These are phyloP conservation scores for Eolophus roseicapilla DNA, from an alignment of 2,113 vertebrate genomes.

Conservation along the genomic window DNA sequence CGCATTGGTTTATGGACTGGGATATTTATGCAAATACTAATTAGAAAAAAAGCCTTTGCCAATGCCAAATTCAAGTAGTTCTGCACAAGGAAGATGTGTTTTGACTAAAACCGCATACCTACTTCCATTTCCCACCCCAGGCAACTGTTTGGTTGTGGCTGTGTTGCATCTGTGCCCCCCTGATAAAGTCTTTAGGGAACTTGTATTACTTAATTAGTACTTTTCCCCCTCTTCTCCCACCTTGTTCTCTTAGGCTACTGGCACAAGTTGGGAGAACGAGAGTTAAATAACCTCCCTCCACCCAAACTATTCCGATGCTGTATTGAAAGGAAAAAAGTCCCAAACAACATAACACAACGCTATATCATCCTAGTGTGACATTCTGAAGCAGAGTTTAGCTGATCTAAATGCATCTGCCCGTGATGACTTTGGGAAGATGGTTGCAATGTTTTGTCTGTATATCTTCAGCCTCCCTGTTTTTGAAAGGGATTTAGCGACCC, in stretches of 20 bases:
- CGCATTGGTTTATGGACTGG: neutral
- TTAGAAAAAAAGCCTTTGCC: neutral
- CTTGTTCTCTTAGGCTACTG: neutral
- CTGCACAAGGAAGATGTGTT: neutral
- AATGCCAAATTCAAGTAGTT: neutral
- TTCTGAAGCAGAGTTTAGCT: neutral
- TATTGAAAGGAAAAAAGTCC: accelerated
- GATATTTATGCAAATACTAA: neutral
- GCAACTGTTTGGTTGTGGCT: neutral
- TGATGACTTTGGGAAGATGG: neutral
- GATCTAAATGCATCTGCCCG: neutral
- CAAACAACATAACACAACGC: neutral
- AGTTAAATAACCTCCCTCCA: neutral
- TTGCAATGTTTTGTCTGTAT: neutral
- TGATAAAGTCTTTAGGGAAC: neutral
- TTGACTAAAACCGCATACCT: neutral
- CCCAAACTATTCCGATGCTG: neutral
- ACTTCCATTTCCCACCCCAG: neutral
- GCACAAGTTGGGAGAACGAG: neutral
- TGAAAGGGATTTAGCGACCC: neutral
- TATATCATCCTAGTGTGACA: neutral
- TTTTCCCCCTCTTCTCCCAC: neutral
- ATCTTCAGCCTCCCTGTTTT: neutral
- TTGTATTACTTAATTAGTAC: neutral
- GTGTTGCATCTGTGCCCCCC: neutral